Percentiles rank a stretch among this genome's conserved stretches.
Evolutionary conservation across 2,888 invertebrate genomes (phyloP).

Genomic region (Seira ritae): DNA sequence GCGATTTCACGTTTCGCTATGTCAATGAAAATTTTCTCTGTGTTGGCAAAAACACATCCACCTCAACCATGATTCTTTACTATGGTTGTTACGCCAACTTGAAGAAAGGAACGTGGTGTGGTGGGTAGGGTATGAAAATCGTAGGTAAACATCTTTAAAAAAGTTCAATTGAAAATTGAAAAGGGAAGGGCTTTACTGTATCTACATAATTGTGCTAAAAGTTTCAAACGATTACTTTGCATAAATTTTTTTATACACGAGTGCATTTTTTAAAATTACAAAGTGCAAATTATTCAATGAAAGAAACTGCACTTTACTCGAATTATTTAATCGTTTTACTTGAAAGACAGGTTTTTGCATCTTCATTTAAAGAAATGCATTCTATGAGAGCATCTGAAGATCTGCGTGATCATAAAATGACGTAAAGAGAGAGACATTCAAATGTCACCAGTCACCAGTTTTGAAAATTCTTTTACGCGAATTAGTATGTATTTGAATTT

Average conservation of each 20-base stretch:
- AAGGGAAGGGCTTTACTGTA: not conserved
- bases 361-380: not conserved
- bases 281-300: not conserved
- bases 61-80: not conserved
- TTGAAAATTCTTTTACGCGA: too few species aligned
- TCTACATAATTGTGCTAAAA: not conserved
- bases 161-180: not conserved
- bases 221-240: not conserved
- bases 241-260: not conserved
- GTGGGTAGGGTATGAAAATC: too few species aligned
- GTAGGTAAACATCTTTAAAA: not conserved
- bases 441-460: too few species aligned
- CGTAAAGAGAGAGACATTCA: too few species aligned
- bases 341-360: conserved; percentile 13
- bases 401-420: too few species aligned
- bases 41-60: not conserved
- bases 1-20: conserved; percentile 51
- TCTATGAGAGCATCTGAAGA: too few species aligned
- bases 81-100: not conserved
- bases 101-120: not conserved
- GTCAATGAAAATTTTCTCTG: conserved; percentile 29
- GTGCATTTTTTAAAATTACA: not conserved
- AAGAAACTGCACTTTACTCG: not conserved
- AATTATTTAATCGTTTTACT: not conserved
- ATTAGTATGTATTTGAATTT: too few species aligned